Evolutionary conservation across 2,888 invertebrate species (phyloP).

Genomic region (Stramonita haemastoma): DNA sequence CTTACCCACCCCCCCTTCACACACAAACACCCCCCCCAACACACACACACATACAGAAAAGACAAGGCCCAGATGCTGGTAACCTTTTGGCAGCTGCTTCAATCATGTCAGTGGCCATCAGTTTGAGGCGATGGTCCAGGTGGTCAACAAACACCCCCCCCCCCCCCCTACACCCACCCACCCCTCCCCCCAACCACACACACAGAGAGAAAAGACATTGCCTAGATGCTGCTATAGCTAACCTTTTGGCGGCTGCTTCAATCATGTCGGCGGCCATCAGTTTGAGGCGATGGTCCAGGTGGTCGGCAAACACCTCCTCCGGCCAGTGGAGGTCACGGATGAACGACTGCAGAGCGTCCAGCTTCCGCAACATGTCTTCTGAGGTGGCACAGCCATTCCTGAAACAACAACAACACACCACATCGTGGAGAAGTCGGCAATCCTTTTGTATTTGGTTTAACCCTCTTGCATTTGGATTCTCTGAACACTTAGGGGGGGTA

Average conservation of each 20-base stretch:
- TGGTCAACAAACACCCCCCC: slow-evolving; percentile 83
- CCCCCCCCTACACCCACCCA: neutral
- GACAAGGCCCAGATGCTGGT: neutral
- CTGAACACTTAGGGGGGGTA: too few relatives aligned
- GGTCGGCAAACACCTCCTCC: slow-evolving; percentile 96
- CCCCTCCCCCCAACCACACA: neutral
- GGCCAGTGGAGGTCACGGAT: slow-evolving; percentile 99
- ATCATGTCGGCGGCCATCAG: slow-evolving; percentile 99
- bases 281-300: slow-evolving; percentile 96
- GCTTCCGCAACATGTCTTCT: slow-evolving; percentile 98
- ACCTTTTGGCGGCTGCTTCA: slow-evolving; percentile 95
- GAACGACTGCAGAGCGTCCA: slow-evolving; percentile 98
- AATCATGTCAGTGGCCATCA: slow-evolving; percentile 99
- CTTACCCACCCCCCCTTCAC: neutral
- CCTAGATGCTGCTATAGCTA: neutral
- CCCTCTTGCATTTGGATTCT: too few relatives aligned
- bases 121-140: slow-evolving; percentile 95
- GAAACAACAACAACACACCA: too few relatives aligned
- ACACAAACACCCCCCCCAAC: neutral
- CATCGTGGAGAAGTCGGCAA: too few relatives aligned
- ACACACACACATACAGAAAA: neutral
- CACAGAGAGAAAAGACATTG: neutral
- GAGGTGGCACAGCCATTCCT: slow-evolving; percentile 94
- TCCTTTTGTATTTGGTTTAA: too few relatives aligned
- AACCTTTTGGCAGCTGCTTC: slow-evolving; percentile 94